These are phyloP conservation scores for Irena cyanogastra DNA, from an alignment of 2,113 vertebrate genomes.

Conservation along the genomic window DNA sequence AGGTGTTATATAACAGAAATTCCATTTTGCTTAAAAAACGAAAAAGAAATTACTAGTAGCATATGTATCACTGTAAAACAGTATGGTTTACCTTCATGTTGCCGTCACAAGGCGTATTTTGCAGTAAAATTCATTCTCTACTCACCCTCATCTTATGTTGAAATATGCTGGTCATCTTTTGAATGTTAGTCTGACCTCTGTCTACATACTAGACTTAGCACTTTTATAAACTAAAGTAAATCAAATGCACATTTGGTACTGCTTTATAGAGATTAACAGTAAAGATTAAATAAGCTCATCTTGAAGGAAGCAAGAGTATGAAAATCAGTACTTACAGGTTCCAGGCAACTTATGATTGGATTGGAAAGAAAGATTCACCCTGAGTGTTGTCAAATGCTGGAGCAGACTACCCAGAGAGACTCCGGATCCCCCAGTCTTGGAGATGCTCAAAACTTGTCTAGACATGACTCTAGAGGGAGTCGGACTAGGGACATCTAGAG, in stretches of 20 bases:
- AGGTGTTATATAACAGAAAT: neutral
- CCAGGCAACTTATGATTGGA: fast-evolving
- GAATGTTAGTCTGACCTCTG: neutral
- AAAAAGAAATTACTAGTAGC: neutral
- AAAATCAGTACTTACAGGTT: neutral
- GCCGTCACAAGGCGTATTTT: neutral
- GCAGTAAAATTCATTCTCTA: neutral
- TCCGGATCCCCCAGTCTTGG: neutral
- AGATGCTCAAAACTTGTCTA: neutral
- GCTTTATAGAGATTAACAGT: neutral
- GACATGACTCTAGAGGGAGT: neutral
- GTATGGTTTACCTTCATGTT: neutral
- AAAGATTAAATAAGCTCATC: neutral
- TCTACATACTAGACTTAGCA: neutral
- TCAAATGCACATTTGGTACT: neutral
- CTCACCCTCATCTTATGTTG: neutral
- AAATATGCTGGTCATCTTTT: neutral
- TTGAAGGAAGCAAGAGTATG: neutral
- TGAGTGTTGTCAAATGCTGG: neutral
- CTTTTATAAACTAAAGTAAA: neutral
- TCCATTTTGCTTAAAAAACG: neutral
- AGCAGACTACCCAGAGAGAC: neutral
- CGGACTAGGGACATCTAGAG: neutral
- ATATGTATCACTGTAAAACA: neutral
- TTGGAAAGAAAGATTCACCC: neutral